Percentiles rank a stretch among this genome's conserved stretches.
These are phyloP conservation scores for Zaprionus ornatus DNA, from an alignment of 1,140 invertebrate genomes.

Conservation along the genomic window DNA sequence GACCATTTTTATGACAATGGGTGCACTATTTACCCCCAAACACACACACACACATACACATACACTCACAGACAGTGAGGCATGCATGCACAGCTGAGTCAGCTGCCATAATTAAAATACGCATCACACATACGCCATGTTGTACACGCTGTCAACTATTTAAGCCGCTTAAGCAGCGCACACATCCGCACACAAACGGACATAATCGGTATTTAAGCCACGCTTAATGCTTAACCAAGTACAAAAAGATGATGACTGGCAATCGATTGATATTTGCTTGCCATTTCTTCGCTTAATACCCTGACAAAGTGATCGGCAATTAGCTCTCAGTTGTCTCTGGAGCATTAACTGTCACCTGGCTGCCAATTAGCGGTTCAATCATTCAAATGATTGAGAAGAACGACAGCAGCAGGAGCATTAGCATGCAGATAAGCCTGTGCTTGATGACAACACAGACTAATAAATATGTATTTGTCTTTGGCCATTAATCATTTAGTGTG, in stretches of 20 bases:
- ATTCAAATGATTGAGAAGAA: constrained; percentile 25
- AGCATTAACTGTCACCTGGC: constrained; percentile 12
- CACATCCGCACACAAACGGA: constrained; percentile 49
- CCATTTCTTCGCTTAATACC: neutral
- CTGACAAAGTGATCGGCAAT: constrained; percentile 7
- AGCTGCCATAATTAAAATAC: constrained; percentile 69
- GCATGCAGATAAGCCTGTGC: constrained; percentile 37
- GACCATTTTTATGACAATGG: constrained; percentile 19
- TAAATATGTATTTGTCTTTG: constrained; percentile 27
- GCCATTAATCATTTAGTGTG: constrained; percentile 46
- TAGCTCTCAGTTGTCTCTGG: neutral
- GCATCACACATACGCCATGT: constrained; percentile 55
- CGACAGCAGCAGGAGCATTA: constrained; percentile 4
- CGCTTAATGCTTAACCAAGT: constrained; percentile 40
- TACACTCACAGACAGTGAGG: neutral
- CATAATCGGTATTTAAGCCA: constrained; percentile 57
- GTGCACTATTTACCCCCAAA: constrained; percentile 6
- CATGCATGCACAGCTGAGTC: constrained; percentile 13
- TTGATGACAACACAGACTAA: constrained; percentile 35
- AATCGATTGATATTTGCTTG: constrained; percentile 34
- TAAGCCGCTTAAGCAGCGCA: constrained; percentile 65
- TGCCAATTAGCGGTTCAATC: constrained; percentile 17
- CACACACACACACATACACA: neutral
- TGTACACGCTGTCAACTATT: constrained; percentile 43
- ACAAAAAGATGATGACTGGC: neutral